Percentiles rank a stretch among this genome's conserved stretches.
Conservation (phyloP, 2,888 invertebrate genomes). For the Pegoplata infirma region DNA sequence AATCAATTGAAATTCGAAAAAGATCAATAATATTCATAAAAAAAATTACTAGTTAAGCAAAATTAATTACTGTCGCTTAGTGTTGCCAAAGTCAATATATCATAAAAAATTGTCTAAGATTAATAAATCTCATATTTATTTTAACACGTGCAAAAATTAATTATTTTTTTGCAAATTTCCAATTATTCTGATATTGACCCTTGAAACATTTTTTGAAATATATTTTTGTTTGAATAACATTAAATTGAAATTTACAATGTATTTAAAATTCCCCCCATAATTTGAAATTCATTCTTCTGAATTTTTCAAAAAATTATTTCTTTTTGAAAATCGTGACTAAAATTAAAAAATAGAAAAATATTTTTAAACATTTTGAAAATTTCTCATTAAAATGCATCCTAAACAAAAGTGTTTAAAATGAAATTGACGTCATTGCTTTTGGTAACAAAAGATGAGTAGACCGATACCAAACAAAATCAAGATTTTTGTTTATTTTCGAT, state of each 20-base stretch:
- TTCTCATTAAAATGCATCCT: not conserved
- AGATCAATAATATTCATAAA: no score
- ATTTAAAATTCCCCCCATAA: not conserved
- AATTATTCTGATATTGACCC: not conserved
- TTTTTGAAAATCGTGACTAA: constrained; percentile 25
- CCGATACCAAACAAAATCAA: no score
- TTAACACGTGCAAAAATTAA: no score
- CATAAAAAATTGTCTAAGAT: no score
- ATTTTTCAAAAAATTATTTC: not conserved
- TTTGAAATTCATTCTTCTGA: not conserved
- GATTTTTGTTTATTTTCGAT: not conserved
- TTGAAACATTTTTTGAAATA: not conserved
- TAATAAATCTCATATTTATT: no score
- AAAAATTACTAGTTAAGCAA: no score
- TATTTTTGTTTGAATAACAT: not conserved
- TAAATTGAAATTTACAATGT: no score
- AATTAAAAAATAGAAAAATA: constrained; percentile 14
- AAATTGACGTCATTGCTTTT: not conserved
- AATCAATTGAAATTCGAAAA: no score
- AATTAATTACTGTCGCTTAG: no score
- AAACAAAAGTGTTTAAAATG: not conserved
- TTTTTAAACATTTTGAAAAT: constrained; percentile 9
- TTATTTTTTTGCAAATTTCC: no score
- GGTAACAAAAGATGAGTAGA: no score
- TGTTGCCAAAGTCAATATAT: no score